Evolutionary conservation across 1,140 invertebrate species (phyloP).

Genomic region (Apocrypta bakeri): DNA sequence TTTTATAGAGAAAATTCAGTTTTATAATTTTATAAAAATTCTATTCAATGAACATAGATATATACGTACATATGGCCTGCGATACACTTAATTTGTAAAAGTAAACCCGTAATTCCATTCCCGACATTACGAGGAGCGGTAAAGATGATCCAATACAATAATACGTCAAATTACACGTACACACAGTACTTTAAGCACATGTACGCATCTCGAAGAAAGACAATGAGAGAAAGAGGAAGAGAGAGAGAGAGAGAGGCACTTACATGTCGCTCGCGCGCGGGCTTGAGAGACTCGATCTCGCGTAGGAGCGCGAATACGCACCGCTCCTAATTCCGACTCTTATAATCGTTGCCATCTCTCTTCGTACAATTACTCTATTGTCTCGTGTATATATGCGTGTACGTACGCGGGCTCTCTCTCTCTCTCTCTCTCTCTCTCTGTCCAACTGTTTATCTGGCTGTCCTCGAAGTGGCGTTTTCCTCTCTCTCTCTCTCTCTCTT

Average conservation of each 20-base stretch:
- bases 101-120: background rate
- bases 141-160: background rate
- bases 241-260: slow-evolving; percentile 40
- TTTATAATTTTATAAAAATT: too few species aligned
- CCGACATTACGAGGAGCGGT: background rate
- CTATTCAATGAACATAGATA: too few species aligned
- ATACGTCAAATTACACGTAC: background rate
- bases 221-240: background rate
- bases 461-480: slow-evolving; percentile 1
- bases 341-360: slow-evolving; percentile 44
- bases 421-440: slow-evolving; percentile 1
- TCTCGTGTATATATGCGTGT: slow-evolving; percentile 24
- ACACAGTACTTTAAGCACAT: background rate
- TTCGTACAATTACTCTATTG: slow-evolving; percentile 40
- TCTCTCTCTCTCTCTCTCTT: slow-evolving; percentile 13
- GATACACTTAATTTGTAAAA: background rate
- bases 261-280: slow-evolving; percentile 55
- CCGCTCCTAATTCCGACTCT: slow-evolving; percentile 30
- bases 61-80: too few species aligned
- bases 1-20: too few species aligned
- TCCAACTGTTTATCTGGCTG: background rate
- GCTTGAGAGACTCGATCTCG: slow-evolving; percentile 18
- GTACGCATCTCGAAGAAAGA: background rate
- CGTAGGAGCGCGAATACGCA: slow-evolving; percentile 43
- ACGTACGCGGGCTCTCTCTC: background rate